phyloP scores from a whole-genome alignment of 2,113 vertebrate species.

The Coregonus clupeaformis region DNA sequence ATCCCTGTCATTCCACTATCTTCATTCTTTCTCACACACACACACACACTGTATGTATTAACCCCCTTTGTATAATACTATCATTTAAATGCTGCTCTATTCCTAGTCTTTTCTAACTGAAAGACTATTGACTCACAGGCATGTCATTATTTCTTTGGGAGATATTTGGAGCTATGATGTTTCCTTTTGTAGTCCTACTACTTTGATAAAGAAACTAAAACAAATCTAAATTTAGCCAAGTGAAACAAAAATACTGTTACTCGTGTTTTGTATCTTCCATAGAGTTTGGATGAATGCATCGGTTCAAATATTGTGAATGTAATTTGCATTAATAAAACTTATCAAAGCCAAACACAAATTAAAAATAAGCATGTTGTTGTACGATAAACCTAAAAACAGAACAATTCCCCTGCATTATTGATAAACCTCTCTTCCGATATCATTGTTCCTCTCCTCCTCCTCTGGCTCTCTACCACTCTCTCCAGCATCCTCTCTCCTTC shows the following conservation, averaged over 20 bases:
- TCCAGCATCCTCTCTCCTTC: constrained; percentile 33
- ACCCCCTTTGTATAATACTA: constrained; percentile 7
- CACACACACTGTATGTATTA: constrained; percentile 19
- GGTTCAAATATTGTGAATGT: not conserved
- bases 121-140: not conserved
- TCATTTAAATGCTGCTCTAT: not conserved
- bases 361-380: not conserved
- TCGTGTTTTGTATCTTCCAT: no score
- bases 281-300: no score
- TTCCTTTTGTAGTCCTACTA: constrained; percentile 20
- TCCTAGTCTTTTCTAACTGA: not conserved
- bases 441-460: constrained; percentile 15
- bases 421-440: constrained; percentile 8
- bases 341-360: not conserved
- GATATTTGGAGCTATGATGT: not conserved
- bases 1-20: constrained; percentile 14
- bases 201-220: not conserved
- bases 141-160: not conserved
- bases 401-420: not conserved
- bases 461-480: constrained; percentile 39
- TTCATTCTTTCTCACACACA: constrained; percentile 17
- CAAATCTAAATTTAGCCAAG: constrained; percentile 3
- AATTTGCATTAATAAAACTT: not conserved
- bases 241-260: no score
- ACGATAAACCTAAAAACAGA: constrained; percentile 3